Evolutionary conservation across 2,888 invertebrate genomes (phyloP).

Genomic region (Ophion ellenae): DNA sequence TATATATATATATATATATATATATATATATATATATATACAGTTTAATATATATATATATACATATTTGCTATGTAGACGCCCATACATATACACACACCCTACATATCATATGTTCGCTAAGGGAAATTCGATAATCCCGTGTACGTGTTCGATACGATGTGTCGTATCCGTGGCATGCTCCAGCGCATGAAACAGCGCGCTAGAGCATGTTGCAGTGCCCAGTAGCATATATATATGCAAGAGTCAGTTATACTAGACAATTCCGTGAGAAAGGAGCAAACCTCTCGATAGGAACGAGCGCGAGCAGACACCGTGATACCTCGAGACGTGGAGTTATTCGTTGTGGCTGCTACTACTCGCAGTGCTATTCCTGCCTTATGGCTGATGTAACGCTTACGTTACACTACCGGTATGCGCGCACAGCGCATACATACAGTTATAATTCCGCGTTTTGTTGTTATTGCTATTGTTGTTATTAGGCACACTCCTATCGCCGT

Average conservation of each 20-base stretch:
- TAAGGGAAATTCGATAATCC: constrained; percentile 34
- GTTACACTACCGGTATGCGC: constrained; percentile 56
- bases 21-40: too few species aligned
- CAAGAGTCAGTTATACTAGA: constrained; percentile 25
- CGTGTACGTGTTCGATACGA: constrained; percentile 11
- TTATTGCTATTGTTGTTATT: constrained; percentile 29
- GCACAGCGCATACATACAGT: neutral
- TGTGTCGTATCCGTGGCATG: neutral
- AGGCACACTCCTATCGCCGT: neutral
- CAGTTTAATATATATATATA: too few species aligned
- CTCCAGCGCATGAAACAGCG: neutral
- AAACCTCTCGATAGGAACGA: constrained; percentile 40
- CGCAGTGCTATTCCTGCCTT: constrained; percentile 9
- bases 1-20: too few species aligned
- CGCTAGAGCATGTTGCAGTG: neutral
- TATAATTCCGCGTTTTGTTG: constrained; percentile 1
- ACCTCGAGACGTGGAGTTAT: constrained; percentile 54
- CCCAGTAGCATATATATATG: neutral
- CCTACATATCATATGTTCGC: constrained; percentile 4
- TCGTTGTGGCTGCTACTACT: constrained; percentile 43
- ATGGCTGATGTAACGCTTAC: constrained; percentile 56
- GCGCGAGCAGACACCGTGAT: constrained; percentile 50
- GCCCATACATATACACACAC: too few species aligned
- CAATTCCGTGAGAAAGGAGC: constrained; percentile 62
- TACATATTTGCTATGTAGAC: too few species aligned